Percentiles rank a stretch among this genome's conserved stretches.
These are phyloP conservation scores for Hypothenemus hampei DNA, from an alignment of 1,140 invertebrate genomes.

Conservation along the genomic window DNA sequence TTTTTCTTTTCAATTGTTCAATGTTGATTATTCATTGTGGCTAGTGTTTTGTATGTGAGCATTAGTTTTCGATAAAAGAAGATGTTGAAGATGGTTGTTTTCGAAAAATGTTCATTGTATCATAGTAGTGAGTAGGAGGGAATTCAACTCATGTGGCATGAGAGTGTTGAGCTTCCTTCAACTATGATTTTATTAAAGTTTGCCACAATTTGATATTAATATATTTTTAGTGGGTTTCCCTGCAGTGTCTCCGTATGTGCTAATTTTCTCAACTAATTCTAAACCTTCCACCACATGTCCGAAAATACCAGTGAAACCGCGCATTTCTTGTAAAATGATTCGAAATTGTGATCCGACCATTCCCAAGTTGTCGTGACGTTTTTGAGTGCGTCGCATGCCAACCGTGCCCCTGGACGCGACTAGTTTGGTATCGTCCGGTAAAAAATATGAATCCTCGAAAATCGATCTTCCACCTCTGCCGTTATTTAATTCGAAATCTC, in stretches of 20 bases:
- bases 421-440: slow-evolving; percentile 76
- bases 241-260: slow-evolving; percentile 67
- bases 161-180: no score
- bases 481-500: slow-evolving; percentile 77
- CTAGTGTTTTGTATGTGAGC: no score
- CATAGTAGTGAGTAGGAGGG: no score
- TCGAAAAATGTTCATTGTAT: no score
- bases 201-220: slow-evolving; percentile 70
- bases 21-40: no score
- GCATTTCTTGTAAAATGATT: slow-evolving; percentile 74
- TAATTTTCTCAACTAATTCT: slow-evolving; percentile 74
- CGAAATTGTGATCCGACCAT: slow-evolving; percentile 82
- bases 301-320: slow-evolving; percentile 78
- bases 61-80: no score
- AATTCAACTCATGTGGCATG: no score
- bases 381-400: slow-evolving; percentile 77
- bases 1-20: no score
- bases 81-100: no score
- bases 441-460: slow-evolving; percentile 71
- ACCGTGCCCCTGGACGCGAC: slow-evolving; percentile 70
- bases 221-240: slow-evolving; percentile 73
- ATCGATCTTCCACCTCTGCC: slow-evolving; percentile 73
- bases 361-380: slow-evolving; percentile 71
- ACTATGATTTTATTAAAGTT: slow-evolving; percentile 60
- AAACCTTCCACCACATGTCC: slow-evolving; percentile 76